A percentile compares a stretch with the other conserved stretches of the same genome.
These are phyloP conservation scores for Agrochola circellaris DNA, from an alignment of 2,888 invertebrate species.

Conservation along the genomic window DNA sequence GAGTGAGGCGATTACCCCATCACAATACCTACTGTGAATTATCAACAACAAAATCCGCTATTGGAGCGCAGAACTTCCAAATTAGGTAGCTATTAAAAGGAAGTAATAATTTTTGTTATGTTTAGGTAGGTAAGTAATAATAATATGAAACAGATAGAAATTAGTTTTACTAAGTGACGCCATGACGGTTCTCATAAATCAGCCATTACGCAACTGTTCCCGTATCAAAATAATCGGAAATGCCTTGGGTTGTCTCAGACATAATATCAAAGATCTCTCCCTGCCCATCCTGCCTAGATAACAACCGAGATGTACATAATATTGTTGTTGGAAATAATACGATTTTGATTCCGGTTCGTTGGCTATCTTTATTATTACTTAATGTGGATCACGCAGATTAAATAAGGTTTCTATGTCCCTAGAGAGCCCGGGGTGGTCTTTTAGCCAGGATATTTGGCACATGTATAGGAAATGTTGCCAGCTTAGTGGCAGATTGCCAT, in stretches of 20 bases:
- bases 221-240: slow-evolving; percentile 1
- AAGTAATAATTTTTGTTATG: too few species aligned
- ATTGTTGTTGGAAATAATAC: slow-evolving; percentile 32
- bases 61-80: not conserved
- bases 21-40: not conserved
- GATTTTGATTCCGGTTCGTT: slow-evolving; percentile 26
- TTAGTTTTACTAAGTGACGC: not conserved
- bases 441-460: slow-evolving; percentile 37
- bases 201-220: not conserved
- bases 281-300: slow-evolving; percentile 4
- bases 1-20: too few species aligned
- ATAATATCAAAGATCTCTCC: not conserved
- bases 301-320: not conserved
- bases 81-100: not conserved
- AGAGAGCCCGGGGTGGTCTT: slow-evolving; percentile 15
- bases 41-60: not conserved
- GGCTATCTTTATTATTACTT: slow-evolving; percentile 48
- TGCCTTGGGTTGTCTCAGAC: slow-evolving; percentile 2
- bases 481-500: slow-evolving; percentile 57
- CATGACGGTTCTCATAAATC: not conserved
- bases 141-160: not conserved
- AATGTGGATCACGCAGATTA: slow-evolving; percentile 44
- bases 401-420: slow-evolving; percentile 44
- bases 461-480: slow-evolving; percentile 40
- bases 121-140: not conserved